These are phyloP conservation scores for Meandrusa payeni DNA, from an alignment of 2,888 invertebrate genomes.

Conservation along the genomic window DNA sequence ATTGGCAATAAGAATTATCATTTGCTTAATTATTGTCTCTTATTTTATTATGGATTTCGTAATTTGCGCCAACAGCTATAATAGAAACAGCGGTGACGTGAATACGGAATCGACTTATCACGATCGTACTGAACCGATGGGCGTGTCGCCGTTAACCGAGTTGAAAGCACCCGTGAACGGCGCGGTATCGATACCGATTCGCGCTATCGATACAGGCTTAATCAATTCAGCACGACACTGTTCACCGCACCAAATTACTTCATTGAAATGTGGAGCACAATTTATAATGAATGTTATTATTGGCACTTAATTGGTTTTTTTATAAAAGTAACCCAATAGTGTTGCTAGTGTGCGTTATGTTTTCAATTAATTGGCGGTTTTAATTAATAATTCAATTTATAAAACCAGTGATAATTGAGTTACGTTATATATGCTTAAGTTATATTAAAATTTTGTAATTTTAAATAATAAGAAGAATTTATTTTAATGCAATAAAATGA, in stretches of 20 bases:
- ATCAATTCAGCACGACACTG: constrained; percentile 22
- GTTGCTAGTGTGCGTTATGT: too few species aligned
- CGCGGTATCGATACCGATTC: constrained; percentile 32
- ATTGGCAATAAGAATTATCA: too few species aligned
- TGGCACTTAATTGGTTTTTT: constrained; percentile 6
- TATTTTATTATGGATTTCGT: constrained; percentile 58
- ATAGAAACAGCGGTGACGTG: constrained; percentile 50
- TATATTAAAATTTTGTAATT: too few species aligned
- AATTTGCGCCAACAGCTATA: constrained; percentile 25
- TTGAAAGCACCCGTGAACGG: constrained; percentile 27
- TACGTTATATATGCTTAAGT: too few species aligned
- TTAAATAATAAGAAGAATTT: too few species aligned
- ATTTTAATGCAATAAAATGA: too few species aligned
- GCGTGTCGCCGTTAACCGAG: constrained; percentile 36
- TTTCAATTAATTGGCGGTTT: too few species aligned
- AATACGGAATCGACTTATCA: constrained; percentile 59
- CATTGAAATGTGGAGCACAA: constrained; percentile 11
- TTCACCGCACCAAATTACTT: constrained; percentile 16
- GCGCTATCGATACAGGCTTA: constrained; percentile 28
- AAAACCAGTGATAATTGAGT: too few species aligned
- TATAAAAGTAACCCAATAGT: constrained; percentile 1
- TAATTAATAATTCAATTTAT: too few species aligned
- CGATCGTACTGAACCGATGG: constrained; percentile 46
- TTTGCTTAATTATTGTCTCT: too few species aligned
- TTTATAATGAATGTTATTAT: constrained; percentile 16